Evolutionary conservation across 2,113 vertebrate species (phyloP).

Genomic region (Nibea coibor): DNA sequence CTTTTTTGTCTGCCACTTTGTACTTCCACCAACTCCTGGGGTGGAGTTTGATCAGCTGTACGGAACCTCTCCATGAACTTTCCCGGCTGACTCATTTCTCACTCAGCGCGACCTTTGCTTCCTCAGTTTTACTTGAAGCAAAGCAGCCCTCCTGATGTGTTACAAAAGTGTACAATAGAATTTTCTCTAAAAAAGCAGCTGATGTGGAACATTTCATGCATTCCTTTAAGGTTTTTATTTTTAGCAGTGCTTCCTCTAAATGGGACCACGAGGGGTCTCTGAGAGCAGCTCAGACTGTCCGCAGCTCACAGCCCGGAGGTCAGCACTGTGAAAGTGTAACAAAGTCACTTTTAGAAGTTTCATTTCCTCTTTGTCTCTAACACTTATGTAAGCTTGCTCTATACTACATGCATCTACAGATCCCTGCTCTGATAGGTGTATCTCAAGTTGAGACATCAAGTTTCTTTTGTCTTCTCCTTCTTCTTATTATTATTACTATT

Average conservation of each 20-base stretch:
- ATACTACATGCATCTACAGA: not conserved
- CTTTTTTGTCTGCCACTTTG: not conserved
- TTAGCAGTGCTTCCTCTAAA: not conserved
- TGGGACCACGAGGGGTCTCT: not conserved
- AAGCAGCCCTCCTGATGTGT: constrained; percentile 1
- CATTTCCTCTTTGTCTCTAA: constrained; percentile 33
- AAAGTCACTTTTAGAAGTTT: constrained; percentile 18
- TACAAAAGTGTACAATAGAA: not conserved
- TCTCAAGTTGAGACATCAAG: not conserved
- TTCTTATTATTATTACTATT: not conserved
- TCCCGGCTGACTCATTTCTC: constrained; percentile 13
- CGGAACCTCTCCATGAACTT: constrained; percentile 19
- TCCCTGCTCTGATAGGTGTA: not conserved
- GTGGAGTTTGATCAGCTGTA: constrained; percentile 9
- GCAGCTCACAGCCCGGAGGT: not conserved
- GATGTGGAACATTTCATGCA: constrained; percentile 2
- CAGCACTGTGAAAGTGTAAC: not conserved
- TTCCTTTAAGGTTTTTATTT: not conserved
- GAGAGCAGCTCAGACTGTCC: not conserved
- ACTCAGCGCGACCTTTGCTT: not conserved
- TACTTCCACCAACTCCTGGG: not conserved
- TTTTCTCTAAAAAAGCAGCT: not conserved
- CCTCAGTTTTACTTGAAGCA: not conserved
- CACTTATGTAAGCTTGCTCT: not conserved
- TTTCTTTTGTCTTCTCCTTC: not conserved